Evolutionary conservation across 2,888 invertebrate genomes (phyloP).

Genomic region (Drosophila neonasuta): DNA sequence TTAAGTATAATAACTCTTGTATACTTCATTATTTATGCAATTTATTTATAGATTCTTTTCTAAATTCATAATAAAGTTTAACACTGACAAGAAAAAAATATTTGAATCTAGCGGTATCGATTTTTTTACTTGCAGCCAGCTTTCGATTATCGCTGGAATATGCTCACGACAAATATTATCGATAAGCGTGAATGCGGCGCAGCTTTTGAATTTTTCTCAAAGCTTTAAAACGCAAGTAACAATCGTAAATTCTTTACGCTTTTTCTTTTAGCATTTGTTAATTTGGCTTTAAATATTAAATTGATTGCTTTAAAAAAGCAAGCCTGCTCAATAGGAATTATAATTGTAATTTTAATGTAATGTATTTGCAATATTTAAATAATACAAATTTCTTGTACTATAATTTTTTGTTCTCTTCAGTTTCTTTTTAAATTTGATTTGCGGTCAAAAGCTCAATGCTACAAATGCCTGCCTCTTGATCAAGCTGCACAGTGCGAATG

Average conservation of each 20-base stretch:
- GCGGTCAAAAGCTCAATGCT: constrained; percentile 36
- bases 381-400: background rate
- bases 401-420: background rate
- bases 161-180: constrained; percentile 9
- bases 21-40: constrained; percentile 70
- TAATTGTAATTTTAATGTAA: too few species aligned
- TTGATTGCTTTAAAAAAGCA: too few species aligned
- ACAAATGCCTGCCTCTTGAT: constrained; percentile 26
- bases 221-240: background rate
- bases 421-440: background rate
- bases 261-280: too few species aligned
- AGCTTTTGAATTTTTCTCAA: background rate
- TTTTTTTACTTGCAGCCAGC: background rate
- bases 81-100: constrained; percentile 19
- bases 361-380: too few species aligned
- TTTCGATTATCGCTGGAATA: constrained; percentile 6
- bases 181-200: constrained; percentile 5
- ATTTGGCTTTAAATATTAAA: too few species aligned
- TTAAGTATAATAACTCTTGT: constrained; percentile 56
- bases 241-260: background rate
- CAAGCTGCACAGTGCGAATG: constrained; percentile 32
- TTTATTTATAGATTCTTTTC: constrained; percentile 55
- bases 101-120: background rate
- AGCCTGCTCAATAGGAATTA: too few species aligned
- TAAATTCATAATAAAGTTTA: constrained; percentile 67